Conservation (phyloP, 2,797 vertebrate species). For the Helicolenus hilgendorfi region DNA sequence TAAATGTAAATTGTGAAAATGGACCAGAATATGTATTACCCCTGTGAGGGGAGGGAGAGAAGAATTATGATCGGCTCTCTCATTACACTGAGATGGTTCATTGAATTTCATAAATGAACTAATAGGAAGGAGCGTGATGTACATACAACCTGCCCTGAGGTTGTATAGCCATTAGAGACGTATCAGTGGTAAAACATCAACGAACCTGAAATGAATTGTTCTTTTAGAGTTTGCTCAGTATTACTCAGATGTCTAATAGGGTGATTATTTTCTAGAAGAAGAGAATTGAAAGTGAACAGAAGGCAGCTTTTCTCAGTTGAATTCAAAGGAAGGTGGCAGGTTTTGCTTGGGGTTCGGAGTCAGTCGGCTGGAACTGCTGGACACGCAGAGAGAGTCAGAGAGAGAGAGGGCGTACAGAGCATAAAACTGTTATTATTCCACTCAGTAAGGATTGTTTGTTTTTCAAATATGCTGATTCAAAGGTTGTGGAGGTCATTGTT, state of each 20-base stretch:
- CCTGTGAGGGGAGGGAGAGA: background rate
- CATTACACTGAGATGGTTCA: conserved; percentile 25
- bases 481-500: background rate
- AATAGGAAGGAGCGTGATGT: background rate
- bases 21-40: background rate
- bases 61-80: conserved; percentile 12
- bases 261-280: background rate
- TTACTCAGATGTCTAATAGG: background rate
- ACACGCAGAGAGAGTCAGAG: background rate
- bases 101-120: conserved; percentile 44
- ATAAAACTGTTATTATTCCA: background rate
- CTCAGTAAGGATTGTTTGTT: background rate
- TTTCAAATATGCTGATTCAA: background rate
- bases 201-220: conserved; percentile 10
- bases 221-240: background rate
- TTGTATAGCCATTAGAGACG: background rate
- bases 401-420: background rate
- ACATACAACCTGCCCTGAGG: background rate
- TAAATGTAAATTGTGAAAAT: background rate
- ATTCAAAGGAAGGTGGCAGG: background rate
- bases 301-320: background rate
- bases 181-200: conserved; percentile 7
- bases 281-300: conserved; percentile 13
- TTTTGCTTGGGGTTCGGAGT: conserved; percentile 24
- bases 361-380: conserved; percentile 15